phyloP scores from a whole-genome alignment of 2,113 vertebrate genomes.

The Paramormyrops kingsleyae region DNA sequence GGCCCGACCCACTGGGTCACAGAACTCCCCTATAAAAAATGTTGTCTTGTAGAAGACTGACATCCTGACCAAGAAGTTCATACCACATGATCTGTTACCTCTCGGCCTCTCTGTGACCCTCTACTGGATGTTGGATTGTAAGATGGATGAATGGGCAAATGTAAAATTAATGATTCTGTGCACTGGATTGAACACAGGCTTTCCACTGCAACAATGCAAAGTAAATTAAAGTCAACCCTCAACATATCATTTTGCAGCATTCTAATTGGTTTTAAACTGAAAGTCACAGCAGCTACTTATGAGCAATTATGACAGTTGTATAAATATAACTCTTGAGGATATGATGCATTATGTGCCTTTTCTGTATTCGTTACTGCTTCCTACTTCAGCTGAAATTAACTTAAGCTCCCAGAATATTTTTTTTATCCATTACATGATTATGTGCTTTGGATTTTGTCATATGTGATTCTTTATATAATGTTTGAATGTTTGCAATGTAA shows the following conservation, averaged over 20 bases:
- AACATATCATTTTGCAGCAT: background rate
- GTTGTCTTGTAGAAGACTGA: background rate
- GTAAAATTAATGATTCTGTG: background rate
- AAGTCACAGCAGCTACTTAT: background rate
- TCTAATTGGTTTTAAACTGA: background rate
- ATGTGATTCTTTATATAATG: background rate
- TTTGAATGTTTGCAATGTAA: background rate
- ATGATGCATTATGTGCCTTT: background rate
- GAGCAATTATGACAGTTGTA: background rate
- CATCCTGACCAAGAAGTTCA: background rate
- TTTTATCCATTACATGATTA: background rate
- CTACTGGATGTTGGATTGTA: background rate
- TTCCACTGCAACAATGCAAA: background rate
- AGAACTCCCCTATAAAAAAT: background rate
- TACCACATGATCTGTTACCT: background rate
- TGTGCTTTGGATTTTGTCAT: background rate
- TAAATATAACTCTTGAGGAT: background rate
- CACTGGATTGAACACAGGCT: background rate
- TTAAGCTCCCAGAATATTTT: background rate
- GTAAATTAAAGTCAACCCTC: background rate
- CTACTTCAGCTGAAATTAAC: background rate
- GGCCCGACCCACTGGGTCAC: no score
- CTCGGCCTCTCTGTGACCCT: background rate
- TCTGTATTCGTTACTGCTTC: background rate
- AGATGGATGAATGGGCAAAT: background rate